Evolutionary conservation across 2,113 vertebrate species (phyloP).

Genomic region (Fregata magnificens): DNA sequence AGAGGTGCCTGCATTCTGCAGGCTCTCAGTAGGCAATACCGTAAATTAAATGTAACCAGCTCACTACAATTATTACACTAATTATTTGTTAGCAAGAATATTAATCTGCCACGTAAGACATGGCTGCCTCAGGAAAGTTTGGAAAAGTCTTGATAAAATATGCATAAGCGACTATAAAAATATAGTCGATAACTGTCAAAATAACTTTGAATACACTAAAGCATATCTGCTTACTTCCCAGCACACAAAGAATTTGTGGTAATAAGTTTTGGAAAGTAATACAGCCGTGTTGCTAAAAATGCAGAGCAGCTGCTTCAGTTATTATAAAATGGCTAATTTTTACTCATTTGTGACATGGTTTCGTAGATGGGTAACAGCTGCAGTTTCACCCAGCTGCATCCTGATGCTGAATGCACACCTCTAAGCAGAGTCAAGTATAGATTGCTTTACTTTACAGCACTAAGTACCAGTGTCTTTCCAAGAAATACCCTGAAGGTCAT

Average conservation of each 20-base stretch:
- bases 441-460: constrained; percentile 23
- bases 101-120: neutral
- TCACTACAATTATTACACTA: neutral
- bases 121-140: constrained; percentile 51
- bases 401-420: constrained; percentile 21
- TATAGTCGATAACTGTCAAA: constrained; percentile 5
- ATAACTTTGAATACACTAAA: constrained; percentile 44
- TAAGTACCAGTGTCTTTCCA: constrained; percentile 28
- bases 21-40: neutral
- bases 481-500: constrained; percentile 65
- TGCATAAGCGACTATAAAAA: constrained; percentile 19
- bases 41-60: neutral
- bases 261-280: constrained; percentile 52
- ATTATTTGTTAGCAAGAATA: neutral
- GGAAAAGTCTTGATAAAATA: constrained; percentile 48
- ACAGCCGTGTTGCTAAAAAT: constrained; percentile 46
- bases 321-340: constrained; percentile 69
- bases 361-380: constrained; percentile 59
- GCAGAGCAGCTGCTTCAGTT: constrained; percentile 68
- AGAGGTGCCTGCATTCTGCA: neutral
- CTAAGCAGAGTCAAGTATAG: constrained; percentile 7
- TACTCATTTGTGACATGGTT: constrained; percentile 58
- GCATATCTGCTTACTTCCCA: constrained; percentile 43
- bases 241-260: constrained; percentile 56
- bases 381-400: constrained; percentile 62